These are phyloP conservation scores for Neoarius graeffei DNA, from an alignment of 2,113 vertebrate genomes.

Conservation along the genomic window DNA sequence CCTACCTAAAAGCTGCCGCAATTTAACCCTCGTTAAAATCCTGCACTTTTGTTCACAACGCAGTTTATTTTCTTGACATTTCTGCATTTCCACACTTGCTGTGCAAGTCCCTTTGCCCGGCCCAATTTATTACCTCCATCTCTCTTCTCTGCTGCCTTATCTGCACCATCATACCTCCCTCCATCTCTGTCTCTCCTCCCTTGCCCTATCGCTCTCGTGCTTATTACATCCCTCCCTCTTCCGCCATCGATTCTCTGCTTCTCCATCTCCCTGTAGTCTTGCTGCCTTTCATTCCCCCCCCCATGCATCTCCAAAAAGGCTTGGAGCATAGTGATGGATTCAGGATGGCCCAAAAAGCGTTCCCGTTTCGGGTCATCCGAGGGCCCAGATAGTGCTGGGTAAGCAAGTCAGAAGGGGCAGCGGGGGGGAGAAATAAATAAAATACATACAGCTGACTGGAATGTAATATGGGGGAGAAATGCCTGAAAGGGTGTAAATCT, in stretches of 20 bases:
- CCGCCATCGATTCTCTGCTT: slow-evolving; percentile 9
- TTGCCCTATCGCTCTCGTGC: neutral
- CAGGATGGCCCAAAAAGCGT: slow-evolving; percentile 26
- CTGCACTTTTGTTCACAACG: neutral
- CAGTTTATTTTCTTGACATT: slow-evolving; percentile 18
- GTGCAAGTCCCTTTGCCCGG: slow-evolving; percentile 9
- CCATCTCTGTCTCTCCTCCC: slow-evolving; percentile 22
- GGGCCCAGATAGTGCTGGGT: slow-evolving; percentile 46
- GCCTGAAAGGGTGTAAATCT: slow-evolving; percentile 31
- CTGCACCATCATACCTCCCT: slow-evolving; percentile 40
- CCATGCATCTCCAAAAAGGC: too few relatives aligned
- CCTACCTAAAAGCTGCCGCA: neutral
- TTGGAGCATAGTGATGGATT: slow-evolving; percentile 28
- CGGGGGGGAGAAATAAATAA: neutral
- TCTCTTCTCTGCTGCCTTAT: slow-evolving; percentile 44
- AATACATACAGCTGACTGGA: slow-evolving; percentile 39
- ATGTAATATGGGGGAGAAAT: slow-evolving; percentile 28
- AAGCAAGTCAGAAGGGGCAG: slow-evolving; percentile 42
- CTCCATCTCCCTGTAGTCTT: slow-evolving; percentile 12
- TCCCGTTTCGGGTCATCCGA: slow-evolving; percentile 43
- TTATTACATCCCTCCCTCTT: slow-evolving; percentile 20
- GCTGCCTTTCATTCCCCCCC: neutral
- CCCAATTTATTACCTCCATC: slow-evolving; percentile 46
- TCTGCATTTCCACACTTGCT: slow-evolving; percentile 17
- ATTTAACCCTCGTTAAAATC: slow-evolving; percentile 23